These are phyloP conservation scores for Stigmatopora argus DNA, from an alignment of 2,113 vertebrate species.

Conservation along the genomic window DNA sequence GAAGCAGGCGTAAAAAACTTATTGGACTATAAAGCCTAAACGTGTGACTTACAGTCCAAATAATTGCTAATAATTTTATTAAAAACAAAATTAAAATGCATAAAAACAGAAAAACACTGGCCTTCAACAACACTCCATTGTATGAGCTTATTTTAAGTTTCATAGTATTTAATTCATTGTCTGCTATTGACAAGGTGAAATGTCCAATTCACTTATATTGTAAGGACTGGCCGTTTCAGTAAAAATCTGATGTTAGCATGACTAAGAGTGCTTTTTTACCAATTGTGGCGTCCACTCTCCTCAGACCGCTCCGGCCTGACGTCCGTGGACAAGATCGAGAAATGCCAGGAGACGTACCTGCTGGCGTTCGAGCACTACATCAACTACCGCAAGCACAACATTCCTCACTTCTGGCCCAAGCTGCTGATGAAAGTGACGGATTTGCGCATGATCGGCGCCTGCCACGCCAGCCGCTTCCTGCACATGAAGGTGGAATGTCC, in stretches of 20 bases:
- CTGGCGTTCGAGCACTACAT: constrained; percentile 99
- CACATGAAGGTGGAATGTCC: constrained; percentile 99
- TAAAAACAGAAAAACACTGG: too few relatives aligned
- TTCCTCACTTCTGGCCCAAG: constrained; percentile 99
- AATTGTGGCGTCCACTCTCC: not conserved
- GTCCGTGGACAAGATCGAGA: constrained; percentile 90
- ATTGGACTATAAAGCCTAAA: too few relatives aligned
- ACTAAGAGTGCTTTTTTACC: not conserved
- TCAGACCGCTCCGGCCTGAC: constrained; percentile 92
- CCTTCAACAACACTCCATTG: too few relatives aligned
- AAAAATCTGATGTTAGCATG: not conserved
- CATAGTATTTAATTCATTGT: too few relatives aligned
- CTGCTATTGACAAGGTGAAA: too few relatives aligned
- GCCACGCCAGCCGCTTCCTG: constrained; percentile 98
- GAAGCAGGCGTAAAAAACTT: too few relatives aligned
- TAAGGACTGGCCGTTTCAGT: too few relatives aligned
- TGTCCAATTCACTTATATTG: too few relatives aligned
- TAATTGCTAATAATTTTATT: too few relatives aligned
- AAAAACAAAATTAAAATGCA: too few relatives aligned
- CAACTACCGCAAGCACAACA: constrained; percentile 98
- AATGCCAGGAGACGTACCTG: constrained; percentile 95
- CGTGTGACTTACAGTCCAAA: too few relatives aligned
- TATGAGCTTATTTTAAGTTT: too few relatives aligned
- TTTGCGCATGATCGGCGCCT: constrained; percentile 97
- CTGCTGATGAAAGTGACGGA: constrained; percentile 99